Conservation (phyloP, 2,888 invertebrate genomes). For the Torymus texanus region DNA sequence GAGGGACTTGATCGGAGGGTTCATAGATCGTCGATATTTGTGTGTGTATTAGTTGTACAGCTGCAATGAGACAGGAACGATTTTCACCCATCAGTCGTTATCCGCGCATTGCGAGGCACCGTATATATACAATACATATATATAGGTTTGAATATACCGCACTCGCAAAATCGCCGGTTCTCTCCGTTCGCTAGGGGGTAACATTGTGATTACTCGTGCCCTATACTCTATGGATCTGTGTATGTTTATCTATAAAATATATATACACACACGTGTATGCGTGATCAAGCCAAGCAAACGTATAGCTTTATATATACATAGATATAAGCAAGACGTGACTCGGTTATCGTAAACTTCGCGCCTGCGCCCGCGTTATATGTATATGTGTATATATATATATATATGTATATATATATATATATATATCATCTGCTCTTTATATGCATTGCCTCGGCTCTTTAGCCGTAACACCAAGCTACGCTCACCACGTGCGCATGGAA, state of each 20-base stretch:
- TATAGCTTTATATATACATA: too few species aligned
- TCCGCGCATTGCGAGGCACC: background rate
- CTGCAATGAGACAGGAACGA: constrained; percentile 19
- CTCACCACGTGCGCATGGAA: constrained; percentile 10
- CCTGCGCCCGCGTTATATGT: constrained; percentile 8
- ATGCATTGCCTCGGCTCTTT: constrained; percentile 49
- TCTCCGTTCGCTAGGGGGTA: background rate
- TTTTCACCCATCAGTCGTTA: constrained; percentile 1
- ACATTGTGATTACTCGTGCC: constrained; percentile 23
- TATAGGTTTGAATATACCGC: too few species aligned
- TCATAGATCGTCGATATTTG: constrained; percentile 22
- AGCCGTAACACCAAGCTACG: constrained; percentile 35
- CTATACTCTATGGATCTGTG: too few species aligned
- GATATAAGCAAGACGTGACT: constrained; percentile 45
- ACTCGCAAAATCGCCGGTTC: constrained; percentile 3
- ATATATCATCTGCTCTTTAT: constrained; percentile 51
- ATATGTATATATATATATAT: constrained; percentile 44
- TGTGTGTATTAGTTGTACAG: too few species aligned
- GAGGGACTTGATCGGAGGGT: background rate
- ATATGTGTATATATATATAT: constrained; percentile 46
- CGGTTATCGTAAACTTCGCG: constrained; percentile 49
- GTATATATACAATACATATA: background rate
- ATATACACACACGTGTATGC: too few species aligned
- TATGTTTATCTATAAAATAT: too few species aligned
- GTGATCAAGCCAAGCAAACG: too few species aligned